A percentile compares a stretch with the other conserved stretches of the same genome.
These are phyloP conservation scores for Matsumyia berberina DNA, from an alignment of 2,888 invertebrate genomes.

Conservation along the genomic window DNA sequence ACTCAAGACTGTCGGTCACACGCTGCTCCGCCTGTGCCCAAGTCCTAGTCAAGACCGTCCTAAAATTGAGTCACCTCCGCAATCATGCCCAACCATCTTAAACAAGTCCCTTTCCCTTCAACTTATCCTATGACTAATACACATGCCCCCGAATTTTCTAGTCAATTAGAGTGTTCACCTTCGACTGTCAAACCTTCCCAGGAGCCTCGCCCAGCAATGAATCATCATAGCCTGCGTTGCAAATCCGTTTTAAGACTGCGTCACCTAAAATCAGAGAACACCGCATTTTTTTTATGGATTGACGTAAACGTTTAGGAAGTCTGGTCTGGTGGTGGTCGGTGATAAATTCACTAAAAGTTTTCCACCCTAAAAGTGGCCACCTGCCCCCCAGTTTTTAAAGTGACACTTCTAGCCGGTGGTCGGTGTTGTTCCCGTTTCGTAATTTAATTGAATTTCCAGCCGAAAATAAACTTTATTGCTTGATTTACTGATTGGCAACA, in stretches of 20 bases:
- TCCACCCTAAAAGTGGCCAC: neutral
- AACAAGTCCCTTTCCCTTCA: neutral
- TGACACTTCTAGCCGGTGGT: neutral
- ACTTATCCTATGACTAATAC: neutral
- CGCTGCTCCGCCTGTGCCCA: no score
- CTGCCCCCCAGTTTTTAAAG: neutral
- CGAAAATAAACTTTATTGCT: slow-evolving; percentile 20
- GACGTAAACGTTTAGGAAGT: neutral
- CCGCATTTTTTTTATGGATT: neutral
- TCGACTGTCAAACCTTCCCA: neutral
- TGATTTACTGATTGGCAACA: slow-evolving; percentile 29
- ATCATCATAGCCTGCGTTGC: slow-evolving; percentile 1
- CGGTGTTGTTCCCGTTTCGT: neutral
- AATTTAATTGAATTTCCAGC: slow-evolving; percentile 13
- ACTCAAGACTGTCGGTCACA: no score
- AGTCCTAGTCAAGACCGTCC: no score
- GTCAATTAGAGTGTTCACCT: slow-evolving; percentile 1
- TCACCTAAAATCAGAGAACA: neutral
- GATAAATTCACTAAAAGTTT: slow-evolving; percentile 20
- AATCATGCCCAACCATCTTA: no score
- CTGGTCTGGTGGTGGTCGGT: neutral
- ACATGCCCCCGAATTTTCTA: neutral
- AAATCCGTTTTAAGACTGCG: slow-evolving; percentile 5
- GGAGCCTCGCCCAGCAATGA: neutral
- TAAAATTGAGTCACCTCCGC: no score